Conservation (phyloP, 1,140 invertebrate genomes). For the Palaemon carinicauda region DNA sequence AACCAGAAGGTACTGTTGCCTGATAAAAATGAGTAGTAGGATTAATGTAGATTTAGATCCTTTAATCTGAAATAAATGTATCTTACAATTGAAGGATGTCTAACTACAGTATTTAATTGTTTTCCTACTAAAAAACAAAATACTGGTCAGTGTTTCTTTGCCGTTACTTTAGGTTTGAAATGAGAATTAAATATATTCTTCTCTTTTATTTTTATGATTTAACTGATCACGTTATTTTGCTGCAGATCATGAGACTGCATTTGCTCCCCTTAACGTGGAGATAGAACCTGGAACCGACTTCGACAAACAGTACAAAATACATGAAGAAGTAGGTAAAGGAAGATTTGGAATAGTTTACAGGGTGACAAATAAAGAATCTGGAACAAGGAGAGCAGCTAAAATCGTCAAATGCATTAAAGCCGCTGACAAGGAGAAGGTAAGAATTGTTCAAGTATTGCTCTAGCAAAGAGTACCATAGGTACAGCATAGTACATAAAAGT, state of each 20-base stretch:
- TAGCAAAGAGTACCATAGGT: not conserved
- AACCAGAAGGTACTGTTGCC: constrained; percentile 61
- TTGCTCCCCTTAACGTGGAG: constrained; percentile 61
- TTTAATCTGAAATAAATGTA: no score
- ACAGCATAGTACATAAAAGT: no score
- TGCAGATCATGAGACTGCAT: constrained; percentile 38
- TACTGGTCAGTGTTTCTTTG: no score
- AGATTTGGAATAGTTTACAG: constrained; percentile 81
- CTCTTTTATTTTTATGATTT: constrained; percentile 7
- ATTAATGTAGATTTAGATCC: no score
- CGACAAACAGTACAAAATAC: constrained; percentile 70
- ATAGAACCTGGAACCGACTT: constrained; percentile 70
- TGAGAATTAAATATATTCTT: no score
- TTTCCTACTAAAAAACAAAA: no score
- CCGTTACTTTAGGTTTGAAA: no score
- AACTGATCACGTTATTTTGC: not conserved
- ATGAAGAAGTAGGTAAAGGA: constrained; percentile 83
- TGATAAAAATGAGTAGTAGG: no score
- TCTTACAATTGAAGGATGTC: no score
- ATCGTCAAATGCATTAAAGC: constrained; percentile 84
- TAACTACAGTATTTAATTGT: no score
- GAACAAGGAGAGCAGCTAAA: constrained; percentile 85
- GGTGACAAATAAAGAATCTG: constrained; percentile 76
- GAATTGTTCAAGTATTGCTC: not conserved
- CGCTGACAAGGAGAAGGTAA: constrained; percentile 84